These are phyloP conservation scores for Sebastes baramenuke DNA, from an alignment of 2,797 vertebrate genomes.

Conservation along the genomic window DNA sequence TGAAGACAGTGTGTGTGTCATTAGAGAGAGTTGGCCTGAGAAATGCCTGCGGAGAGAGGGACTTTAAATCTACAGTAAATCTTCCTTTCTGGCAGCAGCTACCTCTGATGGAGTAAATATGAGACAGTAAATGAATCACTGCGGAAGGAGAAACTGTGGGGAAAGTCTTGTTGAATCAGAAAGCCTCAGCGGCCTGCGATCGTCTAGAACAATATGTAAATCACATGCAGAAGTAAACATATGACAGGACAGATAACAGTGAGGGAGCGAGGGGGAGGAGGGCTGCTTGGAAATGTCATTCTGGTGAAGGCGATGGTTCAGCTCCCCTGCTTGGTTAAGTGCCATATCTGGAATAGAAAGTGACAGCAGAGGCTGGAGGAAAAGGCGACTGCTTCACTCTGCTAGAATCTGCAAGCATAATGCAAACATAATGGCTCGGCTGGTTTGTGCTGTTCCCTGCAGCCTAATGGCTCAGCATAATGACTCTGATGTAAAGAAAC, in stretches of 20 bases:
- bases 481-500: conserved; percentile 36
- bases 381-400: background rate
- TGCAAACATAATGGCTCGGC: conserved; percentile 14
- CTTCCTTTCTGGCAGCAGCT: conserved; percentile 25
- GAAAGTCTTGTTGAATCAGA: conserved; percentile 40
- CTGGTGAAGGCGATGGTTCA: background rate
- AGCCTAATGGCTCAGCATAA: conserved; percentile 34
- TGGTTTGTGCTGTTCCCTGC: background rate
- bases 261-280: background rate
- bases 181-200: background rate
- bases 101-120: conserved; percentile 58
- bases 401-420: conserved; percentile 41
- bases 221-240: conserved; percentile 51
- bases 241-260: conserved; percentile 29
- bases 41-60: conserved; percentile 26
- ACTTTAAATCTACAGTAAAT: conserved; percentile 49
- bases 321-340: conserved; percentile 39
- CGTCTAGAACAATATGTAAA: conserved; percentile 53
- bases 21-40: conserved; percentile 27
- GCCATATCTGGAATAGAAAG: conserved; percentile 13
- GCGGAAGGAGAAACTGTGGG: conserved; percentile 15
- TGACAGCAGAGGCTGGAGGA: conserved; percentile 38
- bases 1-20: conserved; percentile 24
- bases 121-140: conserved; percentile 56
- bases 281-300: conserved; percentile 24